phyloP scores from a whole-genome alignment of 2,113 vertebrate species.

The Chlamydotis undulata region DNA sequence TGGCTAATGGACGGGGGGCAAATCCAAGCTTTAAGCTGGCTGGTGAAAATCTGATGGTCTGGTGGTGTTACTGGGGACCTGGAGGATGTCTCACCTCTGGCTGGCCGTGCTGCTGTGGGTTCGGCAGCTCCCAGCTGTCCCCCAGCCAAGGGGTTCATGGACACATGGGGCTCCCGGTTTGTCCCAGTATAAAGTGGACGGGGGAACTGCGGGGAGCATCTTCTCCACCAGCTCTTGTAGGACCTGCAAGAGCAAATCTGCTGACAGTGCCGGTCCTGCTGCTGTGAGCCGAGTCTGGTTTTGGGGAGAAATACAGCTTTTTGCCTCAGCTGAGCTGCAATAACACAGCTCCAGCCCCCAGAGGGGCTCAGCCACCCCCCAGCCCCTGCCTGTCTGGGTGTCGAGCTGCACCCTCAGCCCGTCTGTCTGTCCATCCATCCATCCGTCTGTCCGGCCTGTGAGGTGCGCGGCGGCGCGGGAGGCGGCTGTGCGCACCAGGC shows the following conservation, averaged over 20 bases:
- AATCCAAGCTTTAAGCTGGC: not conserved
- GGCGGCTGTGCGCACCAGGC: not conserved
- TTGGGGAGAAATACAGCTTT: not conserved
- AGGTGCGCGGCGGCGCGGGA: not conserved
- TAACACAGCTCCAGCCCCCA: not conserved
- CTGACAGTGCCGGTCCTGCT: not conserved
- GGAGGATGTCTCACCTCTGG: not conserved
- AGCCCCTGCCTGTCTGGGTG: not conserved
- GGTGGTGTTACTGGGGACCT: not conserved
- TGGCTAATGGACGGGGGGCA: not conserved
- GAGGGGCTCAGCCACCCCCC: not conserved
- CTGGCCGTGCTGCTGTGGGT: not conserved
- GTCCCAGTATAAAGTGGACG: not conserved
- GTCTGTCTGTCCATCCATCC: not conserved
- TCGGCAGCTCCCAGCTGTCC: not conserved
- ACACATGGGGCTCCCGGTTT: fast-evolving
- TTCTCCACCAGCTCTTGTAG: not conserved
- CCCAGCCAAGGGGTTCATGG: fast-evolving
- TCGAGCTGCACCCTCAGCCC: not conserved
- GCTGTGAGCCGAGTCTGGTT: not conserved
- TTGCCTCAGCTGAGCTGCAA: not conserved
- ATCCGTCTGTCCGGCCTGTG: not conserved
- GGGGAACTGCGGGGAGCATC: not conserved
- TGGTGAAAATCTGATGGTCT: not conserved
- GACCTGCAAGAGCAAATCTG: not conserved